Evolutionary conservation across 2,113 vertebrate species (phyloP).

Genomic region (Myrmophylax atrothorax): DNA sequence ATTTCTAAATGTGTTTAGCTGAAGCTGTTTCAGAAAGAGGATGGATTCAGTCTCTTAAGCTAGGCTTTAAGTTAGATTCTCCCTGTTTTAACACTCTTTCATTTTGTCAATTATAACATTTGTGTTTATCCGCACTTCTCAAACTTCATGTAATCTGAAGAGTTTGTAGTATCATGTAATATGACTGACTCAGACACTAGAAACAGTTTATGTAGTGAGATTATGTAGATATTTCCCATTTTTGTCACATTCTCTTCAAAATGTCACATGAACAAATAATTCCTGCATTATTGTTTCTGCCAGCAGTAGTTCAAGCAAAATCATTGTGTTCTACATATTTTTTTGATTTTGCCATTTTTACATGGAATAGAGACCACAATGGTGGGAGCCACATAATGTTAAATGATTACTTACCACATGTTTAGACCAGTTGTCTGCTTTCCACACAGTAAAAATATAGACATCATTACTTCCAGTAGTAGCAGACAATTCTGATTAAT

Average conservation of each 20-base stretch:
- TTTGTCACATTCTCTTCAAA: constrained; percentile 8
- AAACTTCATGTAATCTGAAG: constrained; percentile 24
- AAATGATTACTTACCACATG: neutral
- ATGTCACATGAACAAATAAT: constrained; percentile 1
- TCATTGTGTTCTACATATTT: neutral
- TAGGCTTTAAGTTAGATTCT: constrained; percentile 26
- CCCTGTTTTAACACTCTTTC: constrained; percentile 22
- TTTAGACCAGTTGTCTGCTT: neutral
- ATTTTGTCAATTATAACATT: constrained; percentile 59
- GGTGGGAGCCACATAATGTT: neutral
- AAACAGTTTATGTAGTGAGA: constrained; percentile 2
- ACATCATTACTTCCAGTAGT: neutral
- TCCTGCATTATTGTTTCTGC: neutral
- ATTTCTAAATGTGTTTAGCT: neutral
- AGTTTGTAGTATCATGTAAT: neutral
- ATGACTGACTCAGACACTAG: constrained; percentile 7
- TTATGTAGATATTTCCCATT: neutral
- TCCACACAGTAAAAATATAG: neutral
- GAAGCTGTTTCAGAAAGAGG: constrained; percentile 1
- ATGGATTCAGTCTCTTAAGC: neutral
- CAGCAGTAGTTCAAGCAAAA: neutral
- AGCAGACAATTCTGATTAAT: neutral
- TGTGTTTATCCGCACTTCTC: constrained; percentile 40
- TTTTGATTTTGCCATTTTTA: neutral
- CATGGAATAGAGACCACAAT: neutral